phyloP scores from a whole-genome alignment of 2,797 vertebrate genomes.

The Sebastes cheni region DNA sequence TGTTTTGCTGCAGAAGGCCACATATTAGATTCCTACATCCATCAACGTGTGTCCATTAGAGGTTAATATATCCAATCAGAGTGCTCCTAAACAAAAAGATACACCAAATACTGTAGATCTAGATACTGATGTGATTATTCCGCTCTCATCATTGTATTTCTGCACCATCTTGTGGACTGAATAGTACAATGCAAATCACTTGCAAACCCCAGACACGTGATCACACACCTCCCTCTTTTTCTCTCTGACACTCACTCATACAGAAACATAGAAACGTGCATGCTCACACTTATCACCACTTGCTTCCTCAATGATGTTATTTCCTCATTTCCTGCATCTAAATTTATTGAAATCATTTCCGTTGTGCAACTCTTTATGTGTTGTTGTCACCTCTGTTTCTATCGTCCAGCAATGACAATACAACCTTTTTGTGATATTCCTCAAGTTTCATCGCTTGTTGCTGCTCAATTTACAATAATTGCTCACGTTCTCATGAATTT shows the following conservation, averaged over 20 bases:
- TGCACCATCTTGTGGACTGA: conserved; percentile 53
- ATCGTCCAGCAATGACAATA: neutral
- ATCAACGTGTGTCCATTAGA: neutral
- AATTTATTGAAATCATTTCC: neutral
- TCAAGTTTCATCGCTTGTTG: neutral
- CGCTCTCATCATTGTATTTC: neutral
- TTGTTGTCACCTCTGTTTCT: neutral
- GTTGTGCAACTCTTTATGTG: neutral
- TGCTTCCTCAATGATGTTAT: conserved; percentile 7
- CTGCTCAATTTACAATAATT: neutral
- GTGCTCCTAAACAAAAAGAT: neutral
- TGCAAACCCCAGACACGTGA: neutral
- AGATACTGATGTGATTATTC: neutral
- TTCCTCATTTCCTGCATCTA: conserved; percentile 9
- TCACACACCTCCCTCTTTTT: neutral
- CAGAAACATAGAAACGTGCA: neutral
- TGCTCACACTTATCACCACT: neutral
- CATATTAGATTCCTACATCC: neutral
- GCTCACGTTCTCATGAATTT: neutral
- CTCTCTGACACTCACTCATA: neutral
- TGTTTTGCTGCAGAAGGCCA: neutral
- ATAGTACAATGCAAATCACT: neutral
- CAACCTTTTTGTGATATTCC: neutral
- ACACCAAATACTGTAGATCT: neutral
- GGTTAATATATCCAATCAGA: neutral